phyloP scores from a whole-genome alignment of 2,113 vertebrate species.

The Cyprinus carpio region DNA sequence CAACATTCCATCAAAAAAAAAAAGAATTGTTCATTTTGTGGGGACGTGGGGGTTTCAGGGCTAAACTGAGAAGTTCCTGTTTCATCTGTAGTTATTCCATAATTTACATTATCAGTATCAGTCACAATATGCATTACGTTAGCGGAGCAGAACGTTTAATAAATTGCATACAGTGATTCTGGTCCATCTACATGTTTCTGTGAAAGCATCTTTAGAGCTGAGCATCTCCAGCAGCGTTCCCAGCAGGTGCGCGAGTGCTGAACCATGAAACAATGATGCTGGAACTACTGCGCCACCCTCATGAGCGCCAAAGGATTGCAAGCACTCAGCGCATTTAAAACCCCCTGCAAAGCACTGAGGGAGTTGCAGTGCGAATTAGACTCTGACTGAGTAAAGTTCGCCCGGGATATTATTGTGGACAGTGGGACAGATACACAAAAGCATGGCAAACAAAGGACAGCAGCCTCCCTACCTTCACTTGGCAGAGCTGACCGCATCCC shows the following conservation, averaged over 20 bases:
- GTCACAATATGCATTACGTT: neutral
- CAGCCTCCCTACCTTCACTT: slow-evolving; percentile 92
- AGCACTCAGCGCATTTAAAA: slow-evolving; percentile 74
- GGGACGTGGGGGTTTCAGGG: no score
- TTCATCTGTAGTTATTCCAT: neutral
- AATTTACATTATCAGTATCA: neutral
- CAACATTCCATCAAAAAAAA: no score
- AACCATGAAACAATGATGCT: slow-evolving; percentile 6
- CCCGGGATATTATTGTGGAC: slow-evolving; percentile 63
- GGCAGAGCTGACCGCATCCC: slow-evolving; percentile 93
- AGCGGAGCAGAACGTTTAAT: neutral
- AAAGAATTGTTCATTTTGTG: no score
- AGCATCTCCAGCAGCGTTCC: neutral
- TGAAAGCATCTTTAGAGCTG: neutral
- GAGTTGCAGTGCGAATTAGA: slow-evolving; percentile 65
- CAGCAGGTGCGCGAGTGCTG: neutral
- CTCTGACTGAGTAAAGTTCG: slow-evolving; percentile 68
- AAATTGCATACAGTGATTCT: no score
- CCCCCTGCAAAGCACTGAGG: slow-evolving; percentile 67
- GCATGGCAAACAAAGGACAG: slow-evolving; percentile 85
- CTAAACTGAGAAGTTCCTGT: neutral
- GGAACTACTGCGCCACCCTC: slow-evolving; percentile 73
- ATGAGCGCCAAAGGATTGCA: slow-evolving; percentile 56
- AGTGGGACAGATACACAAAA: slow-evolving; percentile 44
- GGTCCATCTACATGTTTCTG: neutral